phyloP scores from a whole-genome alignment of 2,113 vertebrate species.

The Ivindomyrus marchei region DNA sequence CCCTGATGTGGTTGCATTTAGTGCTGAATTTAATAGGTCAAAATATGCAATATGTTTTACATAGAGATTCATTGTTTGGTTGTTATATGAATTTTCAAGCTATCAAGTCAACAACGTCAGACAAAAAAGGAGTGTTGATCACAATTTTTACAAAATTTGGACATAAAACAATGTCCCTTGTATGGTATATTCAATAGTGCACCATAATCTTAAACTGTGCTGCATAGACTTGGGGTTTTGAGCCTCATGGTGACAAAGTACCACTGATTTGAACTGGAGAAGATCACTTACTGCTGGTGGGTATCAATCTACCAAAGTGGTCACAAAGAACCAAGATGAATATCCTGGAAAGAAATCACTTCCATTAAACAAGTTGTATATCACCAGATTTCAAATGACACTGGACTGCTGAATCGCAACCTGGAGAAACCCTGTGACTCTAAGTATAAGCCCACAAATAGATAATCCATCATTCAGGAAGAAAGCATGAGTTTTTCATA shows the following conservation, averaged over 20 bases:
- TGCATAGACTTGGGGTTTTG: too few relatives aligned
- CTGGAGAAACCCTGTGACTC: background rate
- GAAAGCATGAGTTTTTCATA: background rate
- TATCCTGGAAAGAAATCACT: background rate
- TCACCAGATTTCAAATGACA: background rate
- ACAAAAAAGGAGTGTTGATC: background rate
- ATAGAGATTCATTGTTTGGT: constrained; percentile 1
- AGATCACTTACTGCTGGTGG: background rate
- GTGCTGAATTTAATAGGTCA: background rate
- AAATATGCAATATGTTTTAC: background rate
- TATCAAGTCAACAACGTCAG: background rate
- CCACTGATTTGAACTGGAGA: background rate
- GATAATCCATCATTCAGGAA: background rate
- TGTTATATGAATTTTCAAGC: background rate
- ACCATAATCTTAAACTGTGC: background rate
- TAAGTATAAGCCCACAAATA: background rate
- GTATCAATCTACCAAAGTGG: background rate
- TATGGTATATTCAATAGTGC: background rate
- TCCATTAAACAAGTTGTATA: background rate
- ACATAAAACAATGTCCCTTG: background rate
- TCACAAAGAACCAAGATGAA: background rate
- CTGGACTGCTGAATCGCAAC: background rate
- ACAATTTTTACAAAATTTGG: background rate
- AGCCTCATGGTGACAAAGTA: background rate
- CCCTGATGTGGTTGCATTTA: background rate